Percentiles rank a stretch among this genome's conserved stretches.
These are phyloP conservation scores for Xiphorhynchus elegans DNA, from an alignment of 2,113 vertebrate species.

Conservation along the genomic window DNA sequence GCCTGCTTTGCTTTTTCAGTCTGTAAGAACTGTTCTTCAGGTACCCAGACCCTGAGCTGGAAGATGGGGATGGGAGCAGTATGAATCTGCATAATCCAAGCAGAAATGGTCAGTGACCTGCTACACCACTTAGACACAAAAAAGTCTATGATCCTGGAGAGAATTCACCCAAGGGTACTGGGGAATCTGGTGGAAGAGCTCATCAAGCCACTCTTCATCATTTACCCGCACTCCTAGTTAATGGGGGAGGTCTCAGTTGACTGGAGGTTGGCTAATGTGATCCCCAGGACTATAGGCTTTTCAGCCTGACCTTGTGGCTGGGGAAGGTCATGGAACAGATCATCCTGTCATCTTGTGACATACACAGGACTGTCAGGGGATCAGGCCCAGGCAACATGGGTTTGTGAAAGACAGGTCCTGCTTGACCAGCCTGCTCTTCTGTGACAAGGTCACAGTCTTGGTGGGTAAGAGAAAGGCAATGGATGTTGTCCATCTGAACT, in stretches of 20 bases:
- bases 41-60: not conserved
- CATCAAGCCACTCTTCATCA: rapidly evolving
- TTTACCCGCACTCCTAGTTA: not conserved
- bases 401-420: not conserved
- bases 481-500: not conserved
- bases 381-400: not conserved
- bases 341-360: not conserved
- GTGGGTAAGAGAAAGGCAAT: not conserved
- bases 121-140: not conserved
- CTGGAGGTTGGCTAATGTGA: not conserved
- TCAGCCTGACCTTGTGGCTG: not conserved
- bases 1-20: not conserved
- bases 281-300: not conserved
- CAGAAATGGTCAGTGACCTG: not conserved
- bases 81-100: not conserved
- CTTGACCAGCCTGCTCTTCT: not conserved
- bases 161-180: not conserved
- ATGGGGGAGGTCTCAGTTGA: not conserved
- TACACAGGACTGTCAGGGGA: rapidly evolving
- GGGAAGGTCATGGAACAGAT: not conserved
- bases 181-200: not conserved
- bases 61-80: not conserved
- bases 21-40: not conserved
- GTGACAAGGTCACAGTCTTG: not conserved
- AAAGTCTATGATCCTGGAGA: rapidly evolving